Percentiles rank a stretch among this genome's conserved stretches.
Evolutionary conservation across 1,140 invertebrate species (phyloP).

Genomic region (Pogonus chalceus): DNA sequence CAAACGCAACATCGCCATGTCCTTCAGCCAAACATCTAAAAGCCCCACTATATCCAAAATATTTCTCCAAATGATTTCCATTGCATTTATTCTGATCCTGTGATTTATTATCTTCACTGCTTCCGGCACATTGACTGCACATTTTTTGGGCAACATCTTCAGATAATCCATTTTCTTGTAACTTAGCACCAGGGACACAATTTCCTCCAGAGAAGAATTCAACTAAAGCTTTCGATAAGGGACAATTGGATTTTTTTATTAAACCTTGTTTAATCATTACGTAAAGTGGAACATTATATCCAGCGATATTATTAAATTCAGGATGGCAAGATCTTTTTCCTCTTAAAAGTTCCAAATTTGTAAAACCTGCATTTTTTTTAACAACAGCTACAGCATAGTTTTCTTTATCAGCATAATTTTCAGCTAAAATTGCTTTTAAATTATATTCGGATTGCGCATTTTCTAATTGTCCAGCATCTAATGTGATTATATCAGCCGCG

Average conservation of each 20-base stretch:
- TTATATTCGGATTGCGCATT: conserved; percentile 42
- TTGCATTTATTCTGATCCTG: conserved; percentile 32
- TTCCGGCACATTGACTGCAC: conserved; percentile 37
- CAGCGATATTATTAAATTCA: conserved; percentile 34
- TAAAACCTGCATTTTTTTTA: conserved; percentile 34
- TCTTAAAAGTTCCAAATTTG: conserved; percentile 35
- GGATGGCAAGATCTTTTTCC: conserved; percentile 48
- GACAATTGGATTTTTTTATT: conserved; percentile 34
- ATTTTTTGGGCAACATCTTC: conserved; percentile 24
- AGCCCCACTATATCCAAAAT: conserved; percentile 42
- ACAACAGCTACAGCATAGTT: conserved; percentile 46
- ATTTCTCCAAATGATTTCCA: conserved; percentile 32
- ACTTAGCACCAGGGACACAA: conserved; percentile 35
- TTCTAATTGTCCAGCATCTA: conserved; percentile 48
- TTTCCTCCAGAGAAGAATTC: conserved; percentile 40
- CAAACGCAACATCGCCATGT: conserved; percentile 53
- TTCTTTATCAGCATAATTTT: conserved; percentile 36
- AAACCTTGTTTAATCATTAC: conserved; percentile 36
- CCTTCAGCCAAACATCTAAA: conserved; percentile 55
- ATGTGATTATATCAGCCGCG: conserved; percentile 50
- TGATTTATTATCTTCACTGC: conserved; percentile 29
- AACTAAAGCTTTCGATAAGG: conserved; percentile 34
- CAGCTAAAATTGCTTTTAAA: conserved; percentile 40
- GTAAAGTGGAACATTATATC: conserved; percentile 44
- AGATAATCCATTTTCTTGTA: conserved; percentile 22